These are phyloP conservation scores for Protophormia terraenovae DNA, from an alignment of 2,888 invertebrate species.

Conservation along the genomic window DNA sequence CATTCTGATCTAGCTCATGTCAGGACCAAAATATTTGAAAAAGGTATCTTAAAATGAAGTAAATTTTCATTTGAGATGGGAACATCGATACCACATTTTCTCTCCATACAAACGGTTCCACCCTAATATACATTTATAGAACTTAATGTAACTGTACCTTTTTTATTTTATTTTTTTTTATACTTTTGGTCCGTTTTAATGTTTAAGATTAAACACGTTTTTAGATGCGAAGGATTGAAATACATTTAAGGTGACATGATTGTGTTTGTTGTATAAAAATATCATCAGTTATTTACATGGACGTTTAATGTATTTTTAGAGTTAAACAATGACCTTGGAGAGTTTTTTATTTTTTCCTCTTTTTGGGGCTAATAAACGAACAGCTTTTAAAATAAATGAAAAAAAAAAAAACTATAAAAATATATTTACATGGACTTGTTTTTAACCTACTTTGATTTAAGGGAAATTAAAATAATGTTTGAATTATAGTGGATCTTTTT, in stretches of 20 bases:
- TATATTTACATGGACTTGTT: not conserved
- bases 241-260: not conserved
- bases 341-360: not conserved
- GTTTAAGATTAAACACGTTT: slow-evolving; percentile 11
- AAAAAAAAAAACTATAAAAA: not conserved
- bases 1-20: too few relatives aligned
- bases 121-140: not conserved
- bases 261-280: not conserved
- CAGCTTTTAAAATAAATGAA: not conserved
- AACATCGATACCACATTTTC: not conserved
- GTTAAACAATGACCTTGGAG: slow-evolving; percentile 16
- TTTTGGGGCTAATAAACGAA: not conserved
- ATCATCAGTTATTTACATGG: not conserved
- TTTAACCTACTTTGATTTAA: not conserved
- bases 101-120: not conserved
- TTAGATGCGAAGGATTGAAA: not conserved
- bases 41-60: too few relatives aligned
- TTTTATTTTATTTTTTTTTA: not conserved
- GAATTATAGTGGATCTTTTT: too few relatives aligned
- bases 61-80: not conserved
- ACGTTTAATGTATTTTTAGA: not conserved
- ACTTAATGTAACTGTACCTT: slow-evolving; percentile 26
- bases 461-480: too few relatives aligned
- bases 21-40: too few relatives aligned
- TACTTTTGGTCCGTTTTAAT: not conserved